A percentile compares a stretch with the other conserved stretches of the same genome.
Conservation (phyloP, 2,888 invertebrate genomes). For the Erannis defoliaria region DNA sequence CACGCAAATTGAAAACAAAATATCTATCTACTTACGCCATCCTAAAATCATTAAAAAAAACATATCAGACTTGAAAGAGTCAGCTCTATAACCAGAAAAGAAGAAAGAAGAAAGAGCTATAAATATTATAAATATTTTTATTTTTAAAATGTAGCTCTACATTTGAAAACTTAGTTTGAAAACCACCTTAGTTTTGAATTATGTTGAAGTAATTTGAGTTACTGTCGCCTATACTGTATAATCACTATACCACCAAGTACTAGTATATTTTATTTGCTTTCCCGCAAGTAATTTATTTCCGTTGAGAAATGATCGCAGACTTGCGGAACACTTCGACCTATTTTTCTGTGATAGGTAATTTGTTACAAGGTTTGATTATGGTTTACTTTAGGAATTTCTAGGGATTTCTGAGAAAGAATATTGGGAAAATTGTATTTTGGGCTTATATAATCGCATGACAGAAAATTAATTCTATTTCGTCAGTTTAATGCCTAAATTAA, state of each 20-base stretch:
- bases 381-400: background rate
- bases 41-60: too few species aligned
- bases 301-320: slow-evolving; percentile 32
- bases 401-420: too few species aligned
- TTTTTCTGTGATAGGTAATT: slow-evolving; percentile 29
- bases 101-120: too few species aligned
- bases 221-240: slow-evolving; percentile 12
- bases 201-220: slow-evolving; percentile 7
- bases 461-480: too few species aligned
- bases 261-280: slow-evolving; percentile 18
- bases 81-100: too few species aligned
- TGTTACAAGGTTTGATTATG: slow-evolving; percentile 9
- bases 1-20: too few species aligned
- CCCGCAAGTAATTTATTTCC: slow-evolving; percentile 29
- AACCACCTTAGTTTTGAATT: background rate
- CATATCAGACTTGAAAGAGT: too few species aligned
- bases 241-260: slow-evolving; percentile 13
- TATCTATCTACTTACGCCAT: too few species aligned
- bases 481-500: too few species aligned
- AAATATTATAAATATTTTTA: too few species aligned
- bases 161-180: background rate
- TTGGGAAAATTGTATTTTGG: too few species aligned
- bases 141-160: background rate
- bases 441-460: too few species aligned
- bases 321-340: slow-evolving; percentile 21